Evolutionary conservation across 2,113 vertebrate genomes (phyloP).

Genomic region (Physeter macrocephalus): DNA sequence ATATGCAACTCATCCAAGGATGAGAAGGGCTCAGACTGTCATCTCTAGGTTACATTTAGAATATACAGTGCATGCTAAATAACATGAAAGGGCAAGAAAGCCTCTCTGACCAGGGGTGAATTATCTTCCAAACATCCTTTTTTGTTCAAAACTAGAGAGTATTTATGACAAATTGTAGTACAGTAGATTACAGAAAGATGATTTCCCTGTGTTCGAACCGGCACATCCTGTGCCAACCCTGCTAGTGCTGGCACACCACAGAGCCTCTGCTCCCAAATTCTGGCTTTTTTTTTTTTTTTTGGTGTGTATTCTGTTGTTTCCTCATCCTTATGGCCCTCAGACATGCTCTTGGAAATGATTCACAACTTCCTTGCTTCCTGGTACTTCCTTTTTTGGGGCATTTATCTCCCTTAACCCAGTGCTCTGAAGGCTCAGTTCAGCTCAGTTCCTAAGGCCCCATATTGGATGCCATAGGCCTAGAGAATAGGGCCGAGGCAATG

Average conservation of each 20-base stretch:
- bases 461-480: not conserved
- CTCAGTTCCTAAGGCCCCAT: not conserved
- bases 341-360: not conserved
- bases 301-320: not conserved
- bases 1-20: not conserved
- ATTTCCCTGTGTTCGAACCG: not conserved
- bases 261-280: not conserved
- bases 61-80: not conserved
- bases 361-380: not conserved
- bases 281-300: not conserved
- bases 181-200: not conserved
- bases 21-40: not conserved
- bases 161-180: not conserved
- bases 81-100: not conserved
- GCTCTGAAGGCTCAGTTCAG: not conserved
- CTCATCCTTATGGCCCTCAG: not conserved
- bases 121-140: not conserved
- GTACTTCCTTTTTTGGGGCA: not conserved
- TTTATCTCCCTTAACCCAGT: not conserved
- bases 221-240: not conserved
- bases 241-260: not conserved
- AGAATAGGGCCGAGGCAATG: not conserved
- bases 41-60: not conserved
- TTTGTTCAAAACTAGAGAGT: not conserved
- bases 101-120: not conserved